phyloP scores from a whole-genome alignment of 2,113 vertebrate species.

The Ctenodactylus gundi region DNA sequence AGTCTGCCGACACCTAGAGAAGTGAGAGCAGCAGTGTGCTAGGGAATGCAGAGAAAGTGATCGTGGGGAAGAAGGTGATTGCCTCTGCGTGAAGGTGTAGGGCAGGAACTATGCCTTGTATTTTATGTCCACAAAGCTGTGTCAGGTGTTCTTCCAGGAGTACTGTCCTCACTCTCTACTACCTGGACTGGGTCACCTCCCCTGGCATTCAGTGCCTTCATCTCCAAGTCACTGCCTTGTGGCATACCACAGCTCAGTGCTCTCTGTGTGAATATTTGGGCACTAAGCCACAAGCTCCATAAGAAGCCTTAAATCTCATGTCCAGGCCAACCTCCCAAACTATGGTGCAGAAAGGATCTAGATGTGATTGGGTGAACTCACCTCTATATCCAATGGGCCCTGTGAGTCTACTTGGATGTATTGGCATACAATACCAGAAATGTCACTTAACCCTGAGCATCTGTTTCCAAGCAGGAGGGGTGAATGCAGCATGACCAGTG shows the following conservation, averaged over 20 bases:
- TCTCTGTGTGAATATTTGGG: neutral
- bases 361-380: neutral
- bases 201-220: neutral
- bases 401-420: neutral
- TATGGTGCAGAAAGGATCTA: neutral
- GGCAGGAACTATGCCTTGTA: neutral
- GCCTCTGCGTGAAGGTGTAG: neutral
- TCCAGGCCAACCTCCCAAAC: neutral
- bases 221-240: neutral
- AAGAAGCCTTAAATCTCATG: neutral
- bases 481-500: neutral
- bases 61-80: neutral
- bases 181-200: neutral
- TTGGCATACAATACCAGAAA: neutral
- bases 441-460: neutral
- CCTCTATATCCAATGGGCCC: neutral
- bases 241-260: neutral
- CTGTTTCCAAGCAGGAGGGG: neutral
- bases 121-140: neutral
- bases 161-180: neutral
- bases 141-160: neutral
- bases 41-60: too few species aligned
- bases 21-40: too few species aligned
- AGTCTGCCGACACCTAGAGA: neutral
- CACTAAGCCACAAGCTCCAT: neutral